Conservation (phyloP, 2,888 invertebrate genomes). For the Amphipyra berbera region DNA sequence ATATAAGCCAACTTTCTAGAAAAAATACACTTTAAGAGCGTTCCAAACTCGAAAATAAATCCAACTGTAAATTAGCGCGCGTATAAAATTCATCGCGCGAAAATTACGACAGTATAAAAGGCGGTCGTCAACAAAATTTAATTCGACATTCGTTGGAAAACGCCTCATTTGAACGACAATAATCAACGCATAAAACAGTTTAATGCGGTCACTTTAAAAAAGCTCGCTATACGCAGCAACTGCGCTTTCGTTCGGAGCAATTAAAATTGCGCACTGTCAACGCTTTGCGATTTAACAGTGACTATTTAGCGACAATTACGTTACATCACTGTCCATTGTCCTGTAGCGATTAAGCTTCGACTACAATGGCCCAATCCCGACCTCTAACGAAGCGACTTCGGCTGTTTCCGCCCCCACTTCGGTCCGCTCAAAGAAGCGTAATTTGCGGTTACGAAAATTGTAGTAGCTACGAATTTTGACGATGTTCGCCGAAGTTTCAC, state of each 20-base stretch:
- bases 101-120: constrained; percentile 78
- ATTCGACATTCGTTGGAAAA: constrained; percentile 77
- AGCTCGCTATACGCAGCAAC: constrained; percentile 62
- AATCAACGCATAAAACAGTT: constrained; percentile 81
- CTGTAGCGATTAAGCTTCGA: constrained; percentile 79
- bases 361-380: constrained; percentile 85
- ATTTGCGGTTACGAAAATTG: constrained; percentile 86
- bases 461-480: constrained; percentile 78
- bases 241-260: constrained; percentile 60
- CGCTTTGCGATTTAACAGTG: constrained; percentile 73
- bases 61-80: constrained; percentile 71
- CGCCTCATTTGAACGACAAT: constrained; percentile 79
- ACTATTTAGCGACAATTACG: constrained; percentile 87
- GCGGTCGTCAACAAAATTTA: constrained; percentile 80
- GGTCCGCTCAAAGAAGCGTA: constrained; percentile 84
- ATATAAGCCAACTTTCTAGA: constrained; percentile 60
- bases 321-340: constrained; percentile 86
- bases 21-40: constrained; percentile 47
- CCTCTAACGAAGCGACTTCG: constrained; percentile 88
- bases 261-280: constrained; percentile 78
- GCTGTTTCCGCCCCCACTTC: constrained; percentile 81
- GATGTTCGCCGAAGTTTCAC: constrained; percentile 70
- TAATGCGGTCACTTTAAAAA: constrained; percentile 75
- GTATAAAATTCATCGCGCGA: constrained; percentile 78
- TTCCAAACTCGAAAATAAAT: constrained; percentile 59